Percentiles rank a stretch among this genome's conserved stretches.
phyloP scores from a whole-genome alignment of 2,888 invertebrate species.

The Agrilus biguttatus region DNA sequence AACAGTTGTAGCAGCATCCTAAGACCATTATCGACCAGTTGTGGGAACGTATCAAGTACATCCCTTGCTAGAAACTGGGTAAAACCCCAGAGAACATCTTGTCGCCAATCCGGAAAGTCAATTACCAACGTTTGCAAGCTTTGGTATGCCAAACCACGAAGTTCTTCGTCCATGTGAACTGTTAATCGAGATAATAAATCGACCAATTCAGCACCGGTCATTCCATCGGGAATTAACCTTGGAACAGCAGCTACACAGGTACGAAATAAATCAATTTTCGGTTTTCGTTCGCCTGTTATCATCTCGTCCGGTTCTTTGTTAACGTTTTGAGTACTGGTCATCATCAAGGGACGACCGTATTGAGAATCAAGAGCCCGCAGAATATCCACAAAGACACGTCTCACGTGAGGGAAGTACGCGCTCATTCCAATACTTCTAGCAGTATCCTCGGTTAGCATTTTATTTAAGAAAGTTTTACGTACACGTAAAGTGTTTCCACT shows the following conservation, averaged over 20 bases:
- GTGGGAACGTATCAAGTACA: conserved; percentile 77
- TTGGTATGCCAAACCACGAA: conserved; percentile 85
- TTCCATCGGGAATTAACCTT: conserved; percentile 91
- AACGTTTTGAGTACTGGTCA: conserved; percentile 90
- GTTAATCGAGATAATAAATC: conserved; percentile 88
- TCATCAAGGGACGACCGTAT: conserved; percentile 91
- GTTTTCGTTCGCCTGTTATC: conserved; percentile 90
- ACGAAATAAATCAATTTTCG: conserved; percentile 92
- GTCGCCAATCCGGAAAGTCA: conserved; percentile 96
- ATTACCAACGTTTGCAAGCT: conserved; percentile 89
- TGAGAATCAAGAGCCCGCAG: conserved; percentile 86
- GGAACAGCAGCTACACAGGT: conserved; percentile 99
- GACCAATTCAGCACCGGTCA: conserved; percentile 86
- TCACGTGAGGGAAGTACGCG: conserved; percentile 89
- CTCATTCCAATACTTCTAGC: conserved; percentile 95
- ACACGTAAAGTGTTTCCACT: conserved; percentile 86
- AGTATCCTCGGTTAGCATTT: conserved; percentile 92
- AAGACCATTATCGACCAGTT: conserved; percentile 83
- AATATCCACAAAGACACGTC: conserved; percentile 92
- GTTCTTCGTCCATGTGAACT: conserved; percentile 97
- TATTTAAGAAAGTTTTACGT: conserved; percentile 91
- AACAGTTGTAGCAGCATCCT: conserved; percentile 84
- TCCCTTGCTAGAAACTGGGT: conserved; percentile 91
- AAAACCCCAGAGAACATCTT: conserved; percentile 87
- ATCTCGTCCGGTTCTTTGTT: conserved; percentile 89